Evolutionary conservation across 2,888 invertebrate species (phyloP), one percentile per base, ranked within the genome.

Genomic region (Drosophila kambysellisi): DNA sequence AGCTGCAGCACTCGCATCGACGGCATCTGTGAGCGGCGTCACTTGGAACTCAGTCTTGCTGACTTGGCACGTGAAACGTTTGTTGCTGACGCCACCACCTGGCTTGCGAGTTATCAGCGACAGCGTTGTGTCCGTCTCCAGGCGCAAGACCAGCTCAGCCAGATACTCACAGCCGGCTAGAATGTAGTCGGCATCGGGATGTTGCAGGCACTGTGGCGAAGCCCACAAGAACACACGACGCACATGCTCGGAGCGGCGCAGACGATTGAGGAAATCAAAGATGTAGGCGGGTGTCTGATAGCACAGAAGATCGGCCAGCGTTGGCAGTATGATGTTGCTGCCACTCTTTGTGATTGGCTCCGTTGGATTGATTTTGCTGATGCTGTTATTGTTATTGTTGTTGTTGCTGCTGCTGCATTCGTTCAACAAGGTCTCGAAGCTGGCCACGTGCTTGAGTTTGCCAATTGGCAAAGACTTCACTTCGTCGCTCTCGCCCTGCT

Each of bases 211-310:
- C 5, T 85, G 75, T 0, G 83, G 84, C 0, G 93, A 91, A 2
- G 91, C 89, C 93, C 93, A 93, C 3, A 93, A 56, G 58, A 92
- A 93, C 3, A 89, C 73, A 6, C 93, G 92, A 60, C 90, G 90
- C 6, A 92, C 83, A 25, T 86, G 71, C 15, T 85, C 75, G 30
- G 76, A 84, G 4, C 82, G 81, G 30, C 91, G 91, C 5, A 93
- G 72, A 39, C 85, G 74, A 56, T 91, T 84, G 1, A 93, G 63
- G 29, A 91, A 83, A 51, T 90, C 77, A 48, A 93, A 91, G 41
- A 93, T 79, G 8, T 81, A 82, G 15, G 89, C 79, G 29, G 91
- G 85, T 9, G 84, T 78, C 65, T 90, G 87, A 69, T 86, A 90
- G 37, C 88, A 83, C 5, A 91, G 69, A 37, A 93, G 71, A 70